Evolutionary conservation across 2,113 vertebrate species (phyloP).

Genomic region (Vireo altiloquus): DNA sequence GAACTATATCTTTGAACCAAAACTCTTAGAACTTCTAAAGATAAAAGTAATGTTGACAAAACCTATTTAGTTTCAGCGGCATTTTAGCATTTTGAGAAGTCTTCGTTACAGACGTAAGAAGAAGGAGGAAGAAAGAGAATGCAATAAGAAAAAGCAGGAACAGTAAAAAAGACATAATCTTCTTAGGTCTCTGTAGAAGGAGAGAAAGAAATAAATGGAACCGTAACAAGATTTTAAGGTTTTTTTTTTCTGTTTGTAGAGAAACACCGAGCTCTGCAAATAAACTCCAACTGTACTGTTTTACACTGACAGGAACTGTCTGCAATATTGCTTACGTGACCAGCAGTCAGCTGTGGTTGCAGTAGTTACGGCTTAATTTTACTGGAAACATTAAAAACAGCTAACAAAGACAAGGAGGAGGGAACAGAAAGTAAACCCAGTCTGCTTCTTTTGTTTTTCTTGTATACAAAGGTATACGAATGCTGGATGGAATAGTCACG

Average conservation of each 20-base stretch:
- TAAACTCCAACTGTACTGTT: neutral
- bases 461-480: constrained; percentile 88
- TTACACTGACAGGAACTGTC: neutral
- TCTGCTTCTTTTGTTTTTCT: neutral
- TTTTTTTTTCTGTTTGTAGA: neutral
- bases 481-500: constrained; percentile 96
- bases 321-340: too few species aligned
- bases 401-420: neutral
- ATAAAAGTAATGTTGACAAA: neutral
- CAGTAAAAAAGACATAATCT: neutral
- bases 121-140: neutral
- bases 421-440: neutral
- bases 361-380: neutral
- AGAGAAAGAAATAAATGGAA: neutral
- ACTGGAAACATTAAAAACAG: neutral
- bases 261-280: neutral
- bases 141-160: neutral
- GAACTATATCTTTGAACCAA: neutral
- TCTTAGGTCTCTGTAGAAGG: neutral
- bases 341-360: neutral
- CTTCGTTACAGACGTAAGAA: neutral
- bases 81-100: neutral
- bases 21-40: neutral
- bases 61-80: neutral
- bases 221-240: neutral